Evolutionary conservation across 2,113 vertebrate genomes (phyloP).

Genomic region (Canis aureus): DNA sequence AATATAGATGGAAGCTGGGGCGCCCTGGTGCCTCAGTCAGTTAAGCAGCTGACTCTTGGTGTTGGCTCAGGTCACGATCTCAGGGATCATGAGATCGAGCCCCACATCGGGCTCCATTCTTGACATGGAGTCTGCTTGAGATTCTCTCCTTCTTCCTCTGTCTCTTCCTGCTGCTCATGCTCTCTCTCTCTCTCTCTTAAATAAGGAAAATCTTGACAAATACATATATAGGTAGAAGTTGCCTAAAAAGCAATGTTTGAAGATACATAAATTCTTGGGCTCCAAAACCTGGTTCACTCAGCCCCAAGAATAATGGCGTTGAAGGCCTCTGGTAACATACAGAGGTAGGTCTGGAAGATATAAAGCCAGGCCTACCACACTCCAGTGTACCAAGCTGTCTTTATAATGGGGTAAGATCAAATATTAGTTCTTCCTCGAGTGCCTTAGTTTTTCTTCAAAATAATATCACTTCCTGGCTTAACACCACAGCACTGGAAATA

Average conservation of each 20-base stretch:
- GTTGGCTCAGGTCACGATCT: neutral
- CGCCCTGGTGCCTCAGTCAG: neutral
- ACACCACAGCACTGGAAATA: neutral
- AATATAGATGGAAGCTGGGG: neutral
- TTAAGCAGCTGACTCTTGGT: neutral
- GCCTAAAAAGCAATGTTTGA: neutral
- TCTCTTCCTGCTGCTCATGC: neutral
- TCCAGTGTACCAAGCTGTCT: neutral
- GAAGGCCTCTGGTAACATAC: neutral
- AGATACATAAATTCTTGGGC: neutral
- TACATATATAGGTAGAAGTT: neutral
- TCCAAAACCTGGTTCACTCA: neutral
- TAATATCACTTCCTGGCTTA: slow-evolving; percentile 38
- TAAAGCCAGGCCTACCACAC: neutral
- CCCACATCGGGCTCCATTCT: neutral
- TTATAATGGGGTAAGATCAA: neutral
- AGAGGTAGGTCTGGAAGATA: neutral
- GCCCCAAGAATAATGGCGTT: neutral
- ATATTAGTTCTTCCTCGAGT: neutral
- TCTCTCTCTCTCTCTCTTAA: neutral
- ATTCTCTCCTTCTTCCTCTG: neutral
- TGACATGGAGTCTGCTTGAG: neutral
- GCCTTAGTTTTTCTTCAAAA: neutral
- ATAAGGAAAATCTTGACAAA: neutral
- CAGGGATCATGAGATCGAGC: neutral